phyloP scores from a whole-genome alignment of 2,797 vertebrate species.

The Sebastes minor region DNA sequence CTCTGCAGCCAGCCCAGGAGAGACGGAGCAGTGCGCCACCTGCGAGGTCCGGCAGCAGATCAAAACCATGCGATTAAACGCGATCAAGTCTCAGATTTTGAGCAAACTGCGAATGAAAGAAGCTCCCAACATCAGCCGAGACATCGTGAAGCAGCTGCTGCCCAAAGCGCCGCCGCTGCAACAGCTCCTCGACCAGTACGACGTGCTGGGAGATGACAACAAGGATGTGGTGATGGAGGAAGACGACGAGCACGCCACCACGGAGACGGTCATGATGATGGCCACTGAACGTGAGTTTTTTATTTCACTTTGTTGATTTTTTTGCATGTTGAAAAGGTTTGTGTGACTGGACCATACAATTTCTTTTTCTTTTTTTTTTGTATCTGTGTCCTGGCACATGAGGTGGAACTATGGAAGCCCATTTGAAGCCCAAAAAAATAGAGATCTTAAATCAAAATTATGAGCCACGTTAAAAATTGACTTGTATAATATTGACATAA shows the following conservation, averaged over 20 bases:
- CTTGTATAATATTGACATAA: neutral
- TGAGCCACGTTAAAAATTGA: no score
- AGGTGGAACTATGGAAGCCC: neutral
- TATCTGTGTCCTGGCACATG: neutral
- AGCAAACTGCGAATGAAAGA: slow-evolving; percentile 98
- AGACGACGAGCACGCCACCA: slow-evolving; percentile 94
- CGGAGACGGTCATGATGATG: slow-evolving; percentile 96
- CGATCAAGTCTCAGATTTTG: slow-evolving; percentile 97
- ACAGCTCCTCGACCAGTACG: slow-evolving; percentile 98
- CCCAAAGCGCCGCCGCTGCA: slow-evolving; percentile 96
- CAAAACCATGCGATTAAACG: slow-evolving; percentile 93
- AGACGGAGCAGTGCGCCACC: slow-evolving; percentile 89
- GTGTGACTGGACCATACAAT: slow-evolving; percentile 31
- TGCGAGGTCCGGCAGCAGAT: slow-evolving; percentile 96
- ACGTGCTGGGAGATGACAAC: slow-evolving; percentile 94
- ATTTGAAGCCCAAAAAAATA: neutral
- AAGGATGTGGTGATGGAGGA: slow-evolving; percentile 90
- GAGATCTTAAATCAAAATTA: neutral
- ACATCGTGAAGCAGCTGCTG: slow-evolving; percentile 93
- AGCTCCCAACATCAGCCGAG: slow-evolving; percentile 97
- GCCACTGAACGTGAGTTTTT: slow-evolving; percentile 92
- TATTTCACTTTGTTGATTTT: neutral
- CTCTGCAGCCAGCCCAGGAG: slow-evolving; percentile 69
- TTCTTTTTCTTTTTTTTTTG: neutral
- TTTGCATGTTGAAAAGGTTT: neutral